phyloP scores from a whole-genome alignment of 2,113 vertebrate species.

The Cyanoramphus novaezelandiae region DNA sequence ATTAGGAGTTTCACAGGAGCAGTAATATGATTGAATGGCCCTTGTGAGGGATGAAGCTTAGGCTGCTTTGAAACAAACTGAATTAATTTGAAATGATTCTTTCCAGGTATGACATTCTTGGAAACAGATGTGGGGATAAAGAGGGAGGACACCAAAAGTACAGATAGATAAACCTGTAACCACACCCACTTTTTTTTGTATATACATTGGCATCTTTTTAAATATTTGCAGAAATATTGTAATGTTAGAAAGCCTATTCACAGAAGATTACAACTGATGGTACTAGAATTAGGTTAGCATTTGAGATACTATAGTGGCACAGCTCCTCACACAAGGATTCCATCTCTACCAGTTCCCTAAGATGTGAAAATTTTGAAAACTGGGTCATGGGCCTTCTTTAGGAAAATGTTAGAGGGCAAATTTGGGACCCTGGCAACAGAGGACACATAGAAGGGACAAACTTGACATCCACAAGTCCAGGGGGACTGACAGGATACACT shows the following conservation, averaged over 20 bases:
- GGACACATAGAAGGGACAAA: background rate
- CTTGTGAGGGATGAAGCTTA: conserved; percentile 45
- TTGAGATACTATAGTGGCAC: background rate
- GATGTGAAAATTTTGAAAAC: background rate
- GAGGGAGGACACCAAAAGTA: background rate
- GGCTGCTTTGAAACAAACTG: conserved; percentile 60
- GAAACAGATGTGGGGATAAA: conserved; percentile 47
- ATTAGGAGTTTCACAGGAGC: conserved; percentile 46
- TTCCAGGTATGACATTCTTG: conserved; percentile 65
- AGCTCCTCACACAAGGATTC: background rate
- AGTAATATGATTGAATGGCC: conserved; percentile 64
- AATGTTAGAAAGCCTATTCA: background rate
- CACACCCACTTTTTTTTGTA: background rate
- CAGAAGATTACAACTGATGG: background rate
- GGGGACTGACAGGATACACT: background rate
- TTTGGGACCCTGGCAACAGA: background rate
- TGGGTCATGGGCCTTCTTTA: background rate
- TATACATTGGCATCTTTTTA: background rate
- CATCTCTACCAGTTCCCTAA: background rate
- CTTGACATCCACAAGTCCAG: background rate
- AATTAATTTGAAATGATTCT: conserved; percentile 64
- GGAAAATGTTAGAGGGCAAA: background rate
- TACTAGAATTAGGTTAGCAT: background rate
- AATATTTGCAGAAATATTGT: background rate
- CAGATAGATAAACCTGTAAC: background rate